Percentiles rank a stretch among this genome's conserved stretches.
phyloP scores from a whole-genome alignment of 2,113 vertebrate genomes.

The Podarcis muralis region DNA sequence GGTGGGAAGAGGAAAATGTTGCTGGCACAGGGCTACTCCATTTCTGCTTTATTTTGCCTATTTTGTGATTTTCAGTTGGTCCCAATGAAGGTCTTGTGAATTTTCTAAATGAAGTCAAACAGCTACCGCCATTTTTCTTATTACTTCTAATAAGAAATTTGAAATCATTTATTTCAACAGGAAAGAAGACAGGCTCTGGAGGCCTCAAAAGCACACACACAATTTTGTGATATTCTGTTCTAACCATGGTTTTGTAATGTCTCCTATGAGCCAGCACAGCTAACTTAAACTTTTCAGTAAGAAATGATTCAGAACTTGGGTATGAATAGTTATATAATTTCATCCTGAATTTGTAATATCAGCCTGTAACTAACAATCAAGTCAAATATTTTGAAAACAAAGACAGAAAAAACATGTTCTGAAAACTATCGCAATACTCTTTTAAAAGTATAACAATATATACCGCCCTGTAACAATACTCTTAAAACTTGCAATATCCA shows the following conservation, averaged over 20 bases:
- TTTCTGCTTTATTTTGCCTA: too few species aligned
- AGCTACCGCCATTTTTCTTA: too few species aligned
- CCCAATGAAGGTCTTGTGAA: too few species aligned
- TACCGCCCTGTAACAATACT: background rate
- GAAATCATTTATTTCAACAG: too few species aligned
- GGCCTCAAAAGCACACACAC: background rate
- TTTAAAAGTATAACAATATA: background rate
- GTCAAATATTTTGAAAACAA: background rate
- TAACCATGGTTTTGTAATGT: too few species aligned
- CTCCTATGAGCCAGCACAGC: background rate
- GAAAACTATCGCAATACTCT: background rate
- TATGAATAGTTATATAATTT: background rate
- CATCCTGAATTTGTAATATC: background rate
- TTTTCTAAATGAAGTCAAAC: too few species aligned
- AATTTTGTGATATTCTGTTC: background rate
- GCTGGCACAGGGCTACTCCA: too few species aligned
- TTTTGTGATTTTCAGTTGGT: too few species aligned
- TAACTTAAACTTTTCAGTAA: background rate
- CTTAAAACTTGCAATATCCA: background rate
- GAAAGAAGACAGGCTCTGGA: background rate
- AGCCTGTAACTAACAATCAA: background rate
- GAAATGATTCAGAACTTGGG: background rate
- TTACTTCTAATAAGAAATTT: too few species aligned
- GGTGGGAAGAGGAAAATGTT: too few species aligned
- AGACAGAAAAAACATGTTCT: background rate